Conservation (phyloP, 2,888 invertebrate species). For the Eupithecia subumbrata region DNA sequence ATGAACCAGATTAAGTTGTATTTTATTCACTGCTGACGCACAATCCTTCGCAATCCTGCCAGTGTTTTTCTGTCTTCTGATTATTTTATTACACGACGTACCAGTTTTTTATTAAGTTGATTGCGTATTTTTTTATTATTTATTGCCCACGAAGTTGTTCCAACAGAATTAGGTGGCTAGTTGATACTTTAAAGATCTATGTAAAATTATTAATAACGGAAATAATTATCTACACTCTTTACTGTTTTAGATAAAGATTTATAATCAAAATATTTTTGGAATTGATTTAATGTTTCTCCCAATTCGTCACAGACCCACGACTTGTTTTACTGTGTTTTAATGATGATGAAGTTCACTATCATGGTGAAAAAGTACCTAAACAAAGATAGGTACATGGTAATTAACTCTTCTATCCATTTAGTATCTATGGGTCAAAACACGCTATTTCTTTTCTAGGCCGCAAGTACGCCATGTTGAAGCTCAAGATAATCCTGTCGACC, state of each 20-base stretch:
- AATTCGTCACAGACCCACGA: background rate
- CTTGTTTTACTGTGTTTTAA: background rate
- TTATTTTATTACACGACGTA: background rate
- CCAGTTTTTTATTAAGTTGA: background rate
- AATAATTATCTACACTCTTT: background rate
- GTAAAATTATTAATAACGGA: background rate
- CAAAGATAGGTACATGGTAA: background rate
- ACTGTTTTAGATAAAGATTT: background rate
- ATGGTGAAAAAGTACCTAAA: background rate
- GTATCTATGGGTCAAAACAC: slow-evolving; percentile 4
- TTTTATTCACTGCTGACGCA: background rate
- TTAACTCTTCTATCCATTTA: no score
- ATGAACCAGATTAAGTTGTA: slow-evolving; percentile 6
- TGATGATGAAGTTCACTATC: background rate
- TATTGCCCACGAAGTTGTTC: background rate
- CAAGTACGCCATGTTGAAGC: slow-evolving; percentile 91
- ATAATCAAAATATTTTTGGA: background rate
- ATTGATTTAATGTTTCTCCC: background rate
- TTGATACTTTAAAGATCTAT: no score
- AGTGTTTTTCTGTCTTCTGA: background rate
- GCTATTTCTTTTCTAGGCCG: slow-evolving; percentile 79
- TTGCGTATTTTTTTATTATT: background rate
- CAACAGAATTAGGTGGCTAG: no score
- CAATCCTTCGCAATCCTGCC: background rate
- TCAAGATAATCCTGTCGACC: slow-evolving; percentile 90